These are phyloP conservation scores for Epiblema foenella DNA, from an alignment of 2,888 invertebrate species.

Conservation along the genomic window DNA sequence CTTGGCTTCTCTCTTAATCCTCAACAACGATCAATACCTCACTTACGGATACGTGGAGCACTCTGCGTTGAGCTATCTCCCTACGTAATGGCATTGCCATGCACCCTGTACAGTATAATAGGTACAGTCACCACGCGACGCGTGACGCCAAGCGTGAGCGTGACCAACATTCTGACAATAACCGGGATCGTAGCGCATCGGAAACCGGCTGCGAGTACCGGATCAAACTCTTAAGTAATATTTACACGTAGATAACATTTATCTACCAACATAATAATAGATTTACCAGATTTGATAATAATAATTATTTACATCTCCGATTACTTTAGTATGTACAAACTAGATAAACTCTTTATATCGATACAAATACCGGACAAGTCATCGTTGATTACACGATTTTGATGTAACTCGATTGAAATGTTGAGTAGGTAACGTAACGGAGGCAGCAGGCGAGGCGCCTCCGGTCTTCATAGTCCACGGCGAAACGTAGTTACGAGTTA, in stretches of 20 bases:
- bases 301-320: constrained; percentile 33
- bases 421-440: constrained; percentile 43
- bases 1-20: background rate
- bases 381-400: constrained; percentile 34
- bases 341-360: constrained; percentile 37
- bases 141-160: too few relatives aligned
- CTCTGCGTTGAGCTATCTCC: too few relatives aligned
- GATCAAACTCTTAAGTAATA: constrained; percentile 20
- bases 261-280: constrained; percentile 31
- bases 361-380: constrained; percentile 34
- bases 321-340: constrained; percentile 23
- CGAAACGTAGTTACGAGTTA: background rate
- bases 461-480: constrained; percentile 19
- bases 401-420: constrained; percentile 46
- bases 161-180: background rate
- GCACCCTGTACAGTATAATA: too few relatives aligned
- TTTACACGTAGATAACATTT: constrained; percentile 38
- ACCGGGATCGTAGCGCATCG: background rate
- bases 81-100: too few relatives aligned
- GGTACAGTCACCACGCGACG: too few relatives aligned
- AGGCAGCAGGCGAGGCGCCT: constrained; percentile 7
- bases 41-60: background rate
- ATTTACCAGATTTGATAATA: constrained; percentile 20
- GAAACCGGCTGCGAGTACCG: background rate
- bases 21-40: background rate